Base-by-base conservation (phyloP, 2,888 invertebrate species). In the Cataglyphis altisquamis region DNA sequence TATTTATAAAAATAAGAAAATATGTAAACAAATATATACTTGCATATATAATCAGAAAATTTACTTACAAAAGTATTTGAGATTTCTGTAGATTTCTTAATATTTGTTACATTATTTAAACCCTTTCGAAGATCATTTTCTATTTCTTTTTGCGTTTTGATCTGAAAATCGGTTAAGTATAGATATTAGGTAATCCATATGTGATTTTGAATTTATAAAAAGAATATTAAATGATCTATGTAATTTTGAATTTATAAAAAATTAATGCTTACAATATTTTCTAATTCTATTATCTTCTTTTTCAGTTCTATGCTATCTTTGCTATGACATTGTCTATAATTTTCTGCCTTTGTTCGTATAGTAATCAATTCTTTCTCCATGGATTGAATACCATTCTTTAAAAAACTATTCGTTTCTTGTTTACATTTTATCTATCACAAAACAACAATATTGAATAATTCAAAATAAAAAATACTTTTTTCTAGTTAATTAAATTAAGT, bases 281-380 rank as follows among this genome's bases (percentile, higher is more conserved):
- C 91, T 57, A 92, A 73, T 81, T 92, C 90, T 48, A 91, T 88
- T 66, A 92, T 88, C 81, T 89, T 90, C 84, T 88, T 92, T 29
- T 89, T 91, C 1, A 90, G 82, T 81, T 92, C 91, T 57, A 91
- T 88, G 18, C 80, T 90, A 68, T 91, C 91, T 39, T 82, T 80
- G 3, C 87, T 91, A 70, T 88, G 87, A 39, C 85, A 84, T 63
- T 88, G 87, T 62, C 88, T 90, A 74, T 89, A 88, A 62, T 87
- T 88, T 63, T 93, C 92, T 67, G 89, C 83, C 80, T 92, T 92
- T 32, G 67, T 64, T 82, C 84, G 89, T 62, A 81, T 82, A 57
- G 68, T 60, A 63, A 45, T 60, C 5, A 93, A 73, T 84, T 93
- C 93, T 55, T 91, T 89, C 85, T 93, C 93, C 82, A 92, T 85